These are phyloP conservation scores for Erebia aethiops DNA, from an alignment of 2,888 invertebrate species.

Conservation along the genomic window DNA sequence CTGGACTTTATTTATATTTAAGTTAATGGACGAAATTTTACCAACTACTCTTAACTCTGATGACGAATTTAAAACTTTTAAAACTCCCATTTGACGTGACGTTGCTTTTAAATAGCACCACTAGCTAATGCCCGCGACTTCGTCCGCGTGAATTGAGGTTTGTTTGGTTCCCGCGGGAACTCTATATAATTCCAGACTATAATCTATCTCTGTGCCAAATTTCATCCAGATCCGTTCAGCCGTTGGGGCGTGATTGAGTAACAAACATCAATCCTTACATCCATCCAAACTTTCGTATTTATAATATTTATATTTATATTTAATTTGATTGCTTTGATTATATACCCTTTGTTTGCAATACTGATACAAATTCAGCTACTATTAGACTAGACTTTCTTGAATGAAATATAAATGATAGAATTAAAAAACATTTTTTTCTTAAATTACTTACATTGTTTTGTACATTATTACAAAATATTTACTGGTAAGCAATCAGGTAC, in stretches of 20 bases:
- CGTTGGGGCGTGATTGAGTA: no score
- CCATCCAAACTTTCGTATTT: no score
- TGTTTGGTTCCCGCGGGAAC: no score
- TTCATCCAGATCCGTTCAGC: no score
- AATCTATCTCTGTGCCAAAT: no score
- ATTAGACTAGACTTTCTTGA: background rate
- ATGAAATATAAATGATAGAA: background rate
- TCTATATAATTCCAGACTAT: no score
- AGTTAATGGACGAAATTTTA: conserved; percentile 31
- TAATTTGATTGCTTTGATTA: no score
- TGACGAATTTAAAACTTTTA: conserved; percentile 16
- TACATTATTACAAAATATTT: background rate
- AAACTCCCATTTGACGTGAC: conserved; percentile 4
- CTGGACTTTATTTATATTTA: conserved; percentile 23
- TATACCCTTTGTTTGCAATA: conserved; percentile 4
- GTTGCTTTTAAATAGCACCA: conserved; percentile 5
- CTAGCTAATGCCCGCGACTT: no score
- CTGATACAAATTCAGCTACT: background rate
- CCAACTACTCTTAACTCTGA: conserved; percentile 25
- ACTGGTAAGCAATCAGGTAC: background rate
- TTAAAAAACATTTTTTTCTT: background rate
- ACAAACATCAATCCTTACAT: no score
- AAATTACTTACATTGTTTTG: background rate
- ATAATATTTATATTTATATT: no score
- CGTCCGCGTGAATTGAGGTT: no score